A percentile compares a stretch with the other conserved stretches of the same genome.
Evolutionary conservation across 2,797 vertebrate species (phyloP).

Genomic region (Sitta carolinensis): DNA sequence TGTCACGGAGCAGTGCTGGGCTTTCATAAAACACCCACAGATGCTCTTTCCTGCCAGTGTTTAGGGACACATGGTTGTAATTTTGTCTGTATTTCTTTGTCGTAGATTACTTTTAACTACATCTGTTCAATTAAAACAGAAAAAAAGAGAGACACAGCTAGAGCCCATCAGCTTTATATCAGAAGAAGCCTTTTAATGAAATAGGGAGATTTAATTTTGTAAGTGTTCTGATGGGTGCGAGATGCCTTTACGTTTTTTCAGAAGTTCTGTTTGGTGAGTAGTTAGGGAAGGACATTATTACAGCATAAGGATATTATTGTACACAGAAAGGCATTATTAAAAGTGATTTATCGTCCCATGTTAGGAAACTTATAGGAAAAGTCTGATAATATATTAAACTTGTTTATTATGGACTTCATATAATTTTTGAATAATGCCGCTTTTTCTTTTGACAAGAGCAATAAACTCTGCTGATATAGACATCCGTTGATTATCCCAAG

Average conservation of each 20-base stretch:
- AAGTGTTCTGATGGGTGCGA: constrained; percentile 65
- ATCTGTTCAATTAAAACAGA: constrained; percentile 77
- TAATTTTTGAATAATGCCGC: constrained; percentile 79
- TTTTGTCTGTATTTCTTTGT: constrained; percentile 76
- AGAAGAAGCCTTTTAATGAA: constrained; percentile 70
- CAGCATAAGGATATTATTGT: constrained; percentile 74
- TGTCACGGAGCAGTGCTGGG: constrained; percentile 68
- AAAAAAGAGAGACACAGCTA: constrained; percentile 60
- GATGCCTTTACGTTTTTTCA: constrained; percentile 66
- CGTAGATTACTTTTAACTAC: constrained; percentile 74
- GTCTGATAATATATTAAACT: constrained; percentile 81
- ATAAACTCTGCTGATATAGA: constrained; percentile 79
- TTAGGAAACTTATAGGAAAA: constrained; percentile 79
- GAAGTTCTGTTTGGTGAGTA: constrained; percentile 72
- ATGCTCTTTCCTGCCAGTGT: constrained; percentile 76
- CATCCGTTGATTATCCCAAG: constrained; percentile 77
- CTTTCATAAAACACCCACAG: constrained; percentile 78
- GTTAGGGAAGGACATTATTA: constrained; percentile 73
- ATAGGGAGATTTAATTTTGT: constrained; percentile 66
- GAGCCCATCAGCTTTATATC: constrained; percentile 65
- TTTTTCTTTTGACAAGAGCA: constrained; percentile 80
- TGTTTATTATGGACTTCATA: constrained; percentile 78
- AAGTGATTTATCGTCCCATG: constrained; percentile 70
- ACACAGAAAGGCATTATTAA: constrained; percentile 77
- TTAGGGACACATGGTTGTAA: constrained; percentile 79